Evolutionary conservation across 2,888 invertebrate species (phyloP), one percentile per base, ranked within the genome.

Genomic region (Drosophila birchii): DNA sequence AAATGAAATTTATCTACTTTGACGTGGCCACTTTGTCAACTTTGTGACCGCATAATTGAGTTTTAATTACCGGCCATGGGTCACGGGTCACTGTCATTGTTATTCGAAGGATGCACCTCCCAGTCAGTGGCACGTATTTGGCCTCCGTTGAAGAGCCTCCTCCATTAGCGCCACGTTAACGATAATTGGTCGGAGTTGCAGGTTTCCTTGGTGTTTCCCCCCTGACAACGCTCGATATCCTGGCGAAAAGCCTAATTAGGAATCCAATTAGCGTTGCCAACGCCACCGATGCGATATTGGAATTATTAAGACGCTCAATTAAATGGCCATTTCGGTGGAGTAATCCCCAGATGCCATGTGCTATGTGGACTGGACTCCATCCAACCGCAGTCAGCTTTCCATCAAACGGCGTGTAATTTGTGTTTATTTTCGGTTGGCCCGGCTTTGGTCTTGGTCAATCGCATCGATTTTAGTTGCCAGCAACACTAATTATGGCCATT

Each of bases 41-140:
- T 84, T 82, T 81, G 61, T 58, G 39, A 60, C 70, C 78, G 70
- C 88, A 80, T 80, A 87, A 84, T 85, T 82, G 82, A 73, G 70
- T 78, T 78, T 82, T 85, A 85, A 82, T 82, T 83, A 41, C 41
- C 12, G 69, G 57, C 18, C 39, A 32, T 16, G 20, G 69, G 69
- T 29, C 45, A 16, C 16, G 29, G 59, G 29, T 61, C 23, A 29
- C 18, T 20, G 67, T 12, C 69, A 57, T 69, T 68, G 68, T 64
- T 41, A 60, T 34, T n/a, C 60, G 41, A 11, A 38, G 47, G 47
- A 29, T 29, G 47, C 47, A 32, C 47, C 47, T n/a, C 47, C 26
- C 11, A 26, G 26, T 26, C 29, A n/a, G 58, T 38, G 56, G 73
- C 85, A 81, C 82, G 78, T 81, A 78, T 57, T 57, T 70, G 68